A percentile compares a stretch with the other conserved stretches of the same genome.
Evolutionary conservation across 2,888 invertebrate genomes (phyloP).

Genomic region (Stenolophus ochropezus): DNA sequence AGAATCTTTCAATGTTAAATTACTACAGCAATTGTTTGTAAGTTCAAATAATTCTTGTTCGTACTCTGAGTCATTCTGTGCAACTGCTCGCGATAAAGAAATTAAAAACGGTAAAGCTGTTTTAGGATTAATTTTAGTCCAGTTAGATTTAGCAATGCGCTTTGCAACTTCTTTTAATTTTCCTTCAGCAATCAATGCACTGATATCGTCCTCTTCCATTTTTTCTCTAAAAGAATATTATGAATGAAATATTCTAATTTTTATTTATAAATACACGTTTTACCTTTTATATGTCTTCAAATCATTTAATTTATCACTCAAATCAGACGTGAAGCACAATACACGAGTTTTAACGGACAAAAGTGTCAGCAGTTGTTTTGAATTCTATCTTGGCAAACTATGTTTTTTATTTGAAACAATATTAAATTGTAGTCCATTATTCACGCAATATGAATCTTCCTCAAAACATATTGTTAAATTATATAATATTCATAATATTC

Average conservation of each 20-base stretch:
- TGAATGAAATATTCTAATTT: not conserved
- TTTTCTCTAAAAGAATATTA: not conserved
- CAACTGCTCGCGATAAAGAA: not conserved
- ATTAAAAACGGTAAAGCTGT: slow-evolving; percentile 37
- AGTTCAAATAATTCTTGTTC: slow-evolving; percentile 14
- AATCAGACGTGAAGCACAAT: not conserved
- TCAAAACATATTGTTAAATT: too few relatives aligned
- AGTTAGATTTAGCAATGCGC: not conserved
- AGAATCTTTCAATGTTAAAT: slow-evolving; percentile 7
- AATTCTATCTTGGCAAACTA: not conserved
- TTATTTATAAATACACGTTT: not conserved
- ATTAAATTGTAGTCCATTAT: not conserved
- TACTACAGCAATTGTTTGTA: slow-evolving; percentile 31
- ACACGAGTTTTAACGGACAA: slow-evolving; percentile 2
- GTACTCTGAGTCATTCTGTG: not conserved
- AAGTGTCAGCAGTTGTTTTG: slow-evolving; percentile 10
- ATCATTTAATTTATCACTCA: not conserved
- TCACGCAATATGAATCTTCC: too few relatives aligned
- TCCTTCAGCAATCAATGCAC: not conserved
- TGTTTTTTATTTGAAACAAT: not conserved
- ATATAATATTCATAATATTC: not conserved
- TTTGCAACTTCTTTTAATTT: slow-evolving; percentile 32
- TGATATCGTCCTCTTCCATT: slow-evolving; percentile 31
- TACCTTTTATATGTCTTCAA: not conserved
- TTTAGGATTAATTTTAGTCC: not conserved